Percentiles rank a stretch among this genome's conserved stretches.
phyloP scores from a whole-genome alignment of 2,797 vertebrate genomes.

The Potorous gilbertii region DNA sequence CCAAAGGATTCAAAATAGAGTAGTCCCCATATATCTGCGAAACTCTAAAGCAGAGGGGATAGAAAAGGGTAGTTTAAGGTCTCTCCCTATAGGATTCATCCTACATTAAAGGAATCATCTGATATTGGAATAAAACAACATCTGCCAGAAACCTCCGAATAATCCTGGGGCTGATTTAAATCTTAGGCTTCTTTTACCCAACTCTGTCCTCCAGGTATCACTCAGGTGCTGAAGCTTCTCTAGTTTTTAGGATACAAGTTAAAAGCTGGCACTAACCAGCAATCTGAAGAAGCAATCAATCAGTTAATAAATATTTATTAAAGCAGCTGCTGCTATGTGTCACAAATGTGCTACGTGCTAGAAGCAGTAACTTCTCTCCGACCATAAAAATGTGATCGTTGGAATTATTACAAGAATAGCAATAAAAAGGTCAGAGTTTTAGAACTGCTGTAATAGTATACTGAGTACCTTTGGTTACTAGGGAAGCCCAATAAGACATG shows the following conservation, averaged over 20 bases:
- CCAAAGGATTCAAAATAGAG: neutral
- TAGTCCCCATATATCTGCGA: neutral
- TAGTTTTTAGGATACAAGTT: neutral
- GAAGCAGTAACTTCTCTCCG: neutral
- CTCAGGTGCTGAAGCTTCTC: neutral
- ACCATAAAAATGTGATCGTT: neutral
- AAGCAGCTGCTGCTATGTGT: neutral
- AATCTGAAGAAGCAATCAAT: neutral
- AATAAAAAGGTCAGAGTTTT: neutral
- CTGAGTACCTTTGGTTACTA: neutral
- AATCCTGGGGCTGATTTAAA: neutral
- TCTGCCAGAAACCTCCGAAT: neutral
- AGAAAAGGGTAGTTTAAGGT: neutral
- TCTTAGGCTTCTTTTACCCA: neutral
- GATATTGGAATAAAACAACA: neutral
- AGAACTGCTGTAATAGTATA: neutral
- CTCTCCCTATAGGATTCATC: neutral
- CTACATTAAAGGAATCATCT: neutral
- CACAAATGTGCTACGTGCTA: neutral
- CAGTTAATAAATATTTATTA: neutral
- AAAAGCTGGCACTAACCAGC: neutral
- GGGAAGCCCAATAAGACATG: neutral
- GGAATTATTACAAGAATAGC: neutral
- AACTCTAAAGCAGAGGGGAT: neutral
- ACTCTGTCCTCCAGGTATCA: neutral